Evolutionary conservation across 1,140 invertebrate genomes (phyloP).

Genomic region (Antheraea mylitta): DNA sequence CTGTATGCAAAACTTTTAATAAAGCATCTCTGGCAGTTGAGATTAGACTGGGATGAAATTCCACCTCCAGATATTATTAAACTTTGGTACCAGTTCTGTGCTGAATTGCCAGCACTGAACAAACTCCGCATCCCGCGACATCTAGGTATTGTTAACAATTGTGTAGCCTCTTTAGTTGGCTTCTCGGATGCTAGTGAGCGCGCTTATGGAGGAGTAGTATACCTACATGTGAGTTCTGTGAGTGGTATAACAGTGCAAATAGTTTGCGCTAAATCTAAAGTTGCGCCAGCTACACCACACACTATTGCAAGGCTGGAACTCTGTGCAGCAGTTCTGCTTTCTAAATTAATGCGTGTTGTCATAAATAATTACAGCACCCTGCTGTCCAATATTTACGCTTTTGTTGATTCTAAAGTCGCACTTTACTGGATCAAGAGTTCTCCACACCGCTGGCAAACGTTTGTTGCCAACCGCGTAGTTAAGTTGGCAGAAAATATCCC

Average conservation of each 20-base stretch:
- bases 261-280: constrained; percentile 34
- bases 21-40: constrained; percentile 21
- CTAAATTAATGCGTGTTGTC: no score
- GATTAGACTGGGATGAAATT: constrained; percentile 20
- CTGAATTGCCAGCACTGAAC: constrained; percentile 12
- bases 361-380: no score
- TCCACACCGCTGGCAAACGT: no score
- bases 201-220: constrained; percentile 42
- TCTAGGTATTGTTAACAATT: constrained; percentile 8
- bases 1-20: constrained; percentile 25
- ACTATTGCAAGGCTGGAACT: no score
- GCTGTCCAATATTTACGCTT: no score
- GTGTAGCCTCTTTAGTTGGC: constrained; percentile 21
- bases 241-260: not conserved
- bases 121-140: constrained; percentile 13
- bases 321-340: no score
- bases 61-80: constrained; percentile 14
- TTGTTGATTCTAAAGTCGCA: no score
- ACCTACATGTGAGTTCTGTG: constrained; percentile 24
- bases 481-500: no score
- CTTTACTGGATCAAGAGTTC: no score
- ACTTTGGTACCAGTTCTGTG: constrained; percentile 7
- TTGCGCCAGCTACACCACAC: no score
- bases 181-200: constrained; percentile 48
- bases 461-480: no score